Conservation (phyloP, 2,888 invertebrate genomes). For the Lagria hirta region DNA sequence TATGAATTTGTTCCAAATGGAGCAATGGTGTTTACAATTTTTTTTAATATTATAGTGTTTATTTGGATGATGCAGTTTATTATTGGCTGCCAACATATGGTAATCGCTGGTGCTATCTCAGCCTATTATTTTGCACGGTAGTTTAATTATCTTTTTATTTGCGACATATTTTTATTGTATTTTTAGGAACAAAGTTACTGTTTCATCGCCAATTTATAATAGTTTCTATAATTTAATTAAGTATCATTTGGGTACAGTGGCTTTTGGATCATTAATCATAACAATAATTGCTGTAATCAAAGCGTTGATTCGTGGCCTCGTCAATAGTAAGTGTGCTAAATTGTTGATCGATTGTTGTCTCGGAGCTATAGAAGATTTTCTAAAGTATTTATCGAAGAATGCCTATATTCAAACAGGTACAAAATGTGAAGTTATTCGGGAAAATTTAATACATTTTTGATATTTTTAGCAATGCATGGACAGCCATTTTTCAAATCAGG, state of each 20-base stretch:
- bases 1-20: slow-evolving; percentile 42
- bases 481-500: slow-evolving; percentile 28
- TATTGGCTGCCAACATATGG: slow-evolving; percentile 64
- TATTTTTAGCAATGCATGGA: slow-evolving; percentile 31
- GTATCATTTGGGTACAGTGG: slow-evolving; percentile 32
- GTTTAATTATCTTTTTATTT: slow-evolving; percentile 1
- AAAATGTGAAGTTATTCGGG: background rate
- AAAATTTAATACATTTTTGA: background rate
- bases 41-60: slow-evolving; percentile 57
- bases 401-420: slow-evolving; percentile 34
- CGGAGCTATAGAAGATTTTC: slow-evolving; percentile 26
- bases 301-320: slow-evolving; percentile 14
- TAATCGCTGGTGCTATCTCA: slow-evolving; percentile 63
- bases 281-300: slow-evolving; percentile 25
- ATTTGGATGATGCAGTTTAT: slow-evolving; percentile 65
- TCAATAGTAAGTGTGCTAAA: slow-evolving; percentile 15
- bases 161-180: background rate
- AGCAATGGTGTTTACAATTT: slow-evolving; percentile 48
- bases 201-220: slow-evolving; percentile 27
- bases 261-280: slow-evolving; percentile 32
- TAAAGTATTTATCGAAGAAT: slow-evolving; percentile 31
- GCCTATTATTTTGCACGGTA: slow-evolving; percentile 55
- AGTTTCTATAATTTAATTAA: slow-evolving; percentile 26
- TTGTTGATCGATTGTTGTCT: slow-evolving; percentile 29
- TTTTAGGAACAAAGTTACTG: slow-evolving; percentile 29